Base-by-base conservation (phyloP, 2,113 vertebrate species). In the Oreotrochilus melanogaster region DNA sequence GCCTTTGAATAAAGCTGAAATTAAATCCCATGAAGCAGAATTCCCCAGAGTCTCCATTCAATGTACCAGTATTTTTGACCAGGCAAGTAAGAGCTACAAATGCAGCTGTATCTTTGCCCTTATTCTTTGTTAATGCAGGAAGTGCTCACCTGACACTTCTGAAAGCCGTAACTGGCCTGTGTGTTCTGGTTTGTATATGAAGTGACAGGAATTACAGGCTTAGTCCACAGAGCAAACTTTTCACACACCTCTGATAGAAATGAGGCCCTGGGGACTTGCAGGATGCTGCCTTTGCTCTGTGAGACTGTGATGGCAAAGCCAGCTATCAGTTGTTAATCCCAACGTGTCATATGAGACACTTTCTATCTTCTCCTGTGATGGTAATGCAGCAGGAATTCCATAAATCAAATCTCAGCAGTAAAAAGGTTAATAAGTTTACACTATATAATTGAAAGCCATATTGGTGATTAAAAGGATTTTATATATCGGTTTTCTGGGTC, bases 361-460 rank as follows among this genome's bases (percentile, higher is more conserved):
- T 97, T 91, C 97, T 90, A 62, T 97, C 94, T 97, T 66, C 89
- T 94, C 92, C 93, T 92, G 47, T 94, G 97, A 97, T 71, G 90
- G 93, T 97, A 97, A 94, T 97, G 96, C 91, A 97, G 95, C 95
- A 94, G 97, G 93, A 97, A 97, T 98, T 96, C 89, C 96, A 97
- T 98, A 97, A 98, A 98, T 98, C 98, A 98, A 97, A 96, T 97
- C 97, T 98, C 96, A 86, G 97, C 97, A 96, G 98, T 98, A 98
- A 98, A 98, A 97, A 98, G 98, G 98, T 98, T 98, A 98, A 98
- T 98, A 98, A 98, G 98, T 98, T 98, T 98, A 98, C 31, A 81
- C 95, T 96, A 94, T 95, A 93, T 98, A 98, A 98, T 98, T 98
- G 98, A 98, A 98, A 98, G 97, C 97, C 97, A 97, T 98, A 98